Evolutionary conservation across 1,140 invertebrate genomes (phyloP).

Genomic region (Heliconius melpomene): DNA sequence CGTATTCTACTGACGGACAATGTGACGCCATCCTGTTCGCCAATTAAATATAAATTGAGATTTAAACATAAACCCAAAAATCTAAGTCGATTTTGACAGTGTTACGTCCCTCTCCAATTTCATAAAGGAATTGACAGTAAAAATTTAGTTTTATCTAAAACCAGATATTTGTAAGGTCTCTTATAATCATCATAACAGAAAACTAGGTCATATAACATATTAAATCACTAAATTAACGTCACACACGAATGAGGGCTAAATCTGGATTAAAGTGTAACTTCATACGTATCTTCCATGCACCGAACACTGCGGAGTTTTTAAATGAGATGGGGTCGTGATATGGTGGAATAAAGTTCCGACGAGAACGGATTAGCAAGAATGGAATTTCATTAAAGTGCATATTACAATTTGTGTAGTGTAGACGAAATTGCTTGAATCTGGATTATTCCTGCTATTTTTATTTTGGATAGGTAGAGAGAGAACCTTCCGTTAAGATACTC

Average conservation of each 20-base stretch:
- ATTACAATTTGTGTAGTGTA: slow-evolving; percentile 35
- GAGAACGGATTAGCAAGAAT: slow-evolving; percentile 32
- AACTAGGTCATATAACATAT: neutral
- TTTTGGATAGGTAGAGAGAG: neutral
- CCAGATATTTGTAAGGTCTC: neutral
- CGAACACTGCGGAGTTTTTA: slow-evolving; percentile 31
- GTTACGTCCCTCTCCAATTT: no score
- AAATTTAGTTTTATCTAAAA: neutral
- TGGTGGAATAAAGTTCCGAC: slow-evolving; percentile 41
- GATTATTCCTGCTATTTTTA: neutral
- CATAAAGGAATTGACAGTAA: no score
- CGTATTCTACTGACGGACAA: neutral
- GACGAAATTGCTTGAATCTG: slow-evolving; percentile 34
- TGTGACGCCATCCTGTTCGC: no score
- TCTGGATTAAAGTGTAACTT: slow-evolving; percentile 12
- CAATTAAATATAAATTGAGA: no score
- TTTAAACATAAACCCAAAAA: no score
- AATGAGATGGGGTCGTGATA: slow-evolving; percentile 43
- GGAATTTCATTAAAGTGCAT: slow-evolving; percentile 45
- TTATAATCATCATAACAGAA: neutral
- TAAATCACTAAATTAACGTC: neutral
- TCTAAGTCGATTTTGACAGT: no score
- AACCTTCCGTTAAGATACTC: no score
- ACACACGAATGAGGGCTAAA: neutral
- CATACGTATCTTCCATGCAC: neutral